Evolutionary conservation across 2,888 invertebrate genomes (phyloP).

Genomic region (Smittia sp.): DNA sequence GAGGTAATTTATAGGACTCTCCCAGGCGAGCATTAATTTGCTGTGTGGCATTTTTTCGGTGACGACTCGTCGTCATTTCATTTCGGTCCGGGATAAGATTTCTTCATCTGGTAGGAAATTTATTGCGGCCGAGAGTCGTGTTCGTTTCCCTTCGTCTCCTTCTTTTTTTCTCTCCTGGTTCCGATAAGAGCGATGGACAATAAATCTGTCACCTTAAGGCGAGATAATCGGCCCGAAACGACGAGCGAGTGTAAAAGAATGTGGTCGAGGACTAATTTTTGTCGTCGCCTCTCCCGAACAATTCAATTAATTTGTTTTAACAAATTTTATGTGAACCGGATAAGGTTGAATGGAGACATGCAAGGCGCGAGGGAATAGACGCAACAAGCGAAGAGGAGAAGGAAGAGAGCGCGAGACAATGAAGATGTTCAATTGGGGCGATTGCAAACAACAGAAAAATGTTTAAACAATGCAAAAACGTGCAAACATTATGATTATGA

Average conservation of each 20-base stretch:
- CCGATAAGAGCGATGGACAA: slow-evolving; percentile 21
- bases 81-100: slow-evolving; percentile 27
- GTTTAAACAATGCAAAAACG: slow-evolving; percentile 2
- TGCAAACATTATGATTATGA: slow-evolving; percentile 12
- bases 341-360: slow-evolving; percentile 21
- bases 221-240: slow-evolving; percentile 4
- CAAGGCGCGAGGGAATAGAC: neutral
- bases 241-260: slow-evolving; percentile 19
- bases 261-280: slow-evolving; percentile 10
- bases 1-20: slow-evolving; percentile 28
- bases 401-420: neutral
- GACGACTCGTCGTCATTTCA: slow-evolving; percentile 13
- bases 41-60: slow-evolving; percentile 35
- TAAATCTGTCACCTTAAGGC: slow-evolving; percentile 39
- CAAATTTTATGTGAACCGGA: slow-evolving; percentile 35
- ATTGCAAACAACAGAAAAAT: neutral
- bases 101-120: slow-evolving; percentile 40
- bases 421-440: slow-evolving; percentile 5
- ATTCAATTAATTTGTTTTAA: slow-evolving; percentile 39
- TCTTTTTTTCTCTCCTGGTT: slow-evolving; percentile 15
- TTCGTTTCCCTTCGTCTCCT: neutral
- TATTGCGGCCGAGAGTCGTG: slow-evolving; percentile 18
- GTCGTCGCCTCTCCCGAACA: slow-evolving; percentile 20
- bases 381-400: neutral
- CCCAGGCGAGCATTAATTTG: slow-evolving; percentile 27